Percentiles rank a stretch among this genome's conserved stretches.
Conservation (phyloP, 92 coral and sea anemone species). For the Pocillopora meandrina region DNA sequence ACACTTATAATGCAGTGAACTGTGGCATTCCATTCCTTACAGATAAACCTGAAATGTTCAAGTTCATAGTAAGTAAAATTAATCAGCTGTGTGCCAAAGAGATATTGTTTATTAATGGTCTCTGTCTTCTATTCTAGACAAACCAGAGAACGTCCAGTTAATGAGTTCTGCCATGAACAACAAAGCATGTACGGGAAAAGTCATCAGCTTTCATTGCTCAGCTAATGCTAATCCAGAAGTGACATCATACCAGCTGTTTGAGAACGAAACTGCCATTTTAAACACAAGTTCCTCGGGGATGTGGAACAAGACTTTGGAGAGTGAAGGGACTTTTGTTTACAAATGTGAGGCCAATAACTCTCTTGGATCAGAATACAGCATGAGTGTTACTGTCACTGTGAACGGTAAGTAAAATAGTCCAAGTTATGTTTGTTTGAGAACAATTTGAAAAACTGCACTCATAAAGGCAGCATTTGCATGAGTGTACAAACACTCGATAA, state of each 20-base stretch:
- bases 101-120: constrained; percentile 15
- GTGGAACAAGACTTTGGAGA: not conserved
- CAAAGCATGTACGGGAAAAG: not conserved
- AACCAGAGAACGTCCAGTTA: not conserved
- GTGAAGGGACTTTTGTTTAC: constrained; percentile 28
- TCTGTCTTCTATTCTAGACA: not conserved
- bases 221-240: too few species aligned
- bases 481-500: too few species aligned
- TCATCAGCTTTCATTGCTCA: constrained; percentile 4
- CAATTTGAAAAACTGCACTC: too few species aligned
- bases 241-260: constrained; percentile 7
- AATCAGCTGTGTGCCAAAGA: not conserved
- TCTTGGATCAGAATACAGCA: constrained; percentile 32
- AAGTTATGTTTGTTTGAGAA: too few species aligned
- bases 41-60: not conserved
- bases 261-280: constrained; percentile 7
- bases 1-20: too few species aligned
- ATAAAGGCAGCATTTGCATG: too few species aligned
- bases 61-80: not conserved
- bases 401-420: too few species aligned
- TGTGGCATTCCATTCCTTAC: not conserved
- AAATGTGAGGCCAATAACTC: constrained; percentile 51
- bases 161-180: too few species aligned
- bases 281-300: constrained; percentile 7
- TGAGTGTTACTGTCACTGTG: constrained; percentile 27